Base-by-base conservation (phyloP, 2,888 invertebrate genomes). In the Camptogramma bilineatum region DNA sequence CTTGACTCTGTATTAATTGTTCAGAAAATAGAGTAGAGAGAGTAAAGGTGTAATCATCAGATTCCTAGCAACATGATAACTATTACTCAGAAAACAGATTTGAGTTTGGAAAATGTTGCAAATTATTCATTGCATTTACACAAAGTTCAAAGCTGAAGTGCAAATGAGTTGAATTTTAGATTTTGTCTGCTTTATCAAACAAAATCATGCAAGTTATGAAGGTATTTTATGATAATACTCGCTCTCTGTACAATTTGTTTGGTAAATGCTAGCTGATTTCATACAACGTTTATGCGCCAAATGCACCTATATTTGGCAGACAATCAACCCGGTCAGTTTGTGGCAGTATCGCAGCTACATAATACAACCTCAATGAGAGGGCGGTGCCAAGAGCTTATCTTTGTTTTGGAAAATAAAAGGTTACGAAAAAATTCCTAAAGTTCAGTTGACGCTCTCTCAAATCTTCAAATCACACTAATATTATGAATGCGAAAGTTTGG, bases 301-400 rank as follows among this genome's bases (percentile, higher is more conserved):
- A 68, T 66, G 64, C 58, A 69, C 66, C 67, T 59, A 57, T 68
- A 72, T 72, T 75, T 73, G 73, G 75, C 73, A 73, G 73, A 73
- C 66, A 73, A 73, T 75, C 73, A 75, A 73, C 69, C 69, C 52
- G 68, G 62, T 58, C 73, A 68, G 68, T 73, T 71, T 69, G 71
- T 66, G 73, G 73, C 60, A 31, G 56, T 69, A 67, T 68, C 58
- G 56, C 59, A 66, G 57, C 53, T 61, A 71, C 65, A 56, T 66
- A 65, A 59, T 66, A 52, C 28, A 62, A 59, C 58, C 66, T 55
- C 62, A 66, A 62, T 58, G 58, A 58, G 56, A 19, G 19, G 21
- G 28, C n/a, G 7, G 66, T 66, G 66, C 66, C 66, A 66, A 66
- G 48, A 48, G 58, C 62, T 59, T 62, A 66, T 62, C 62, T 65